Percentiles rank a stretch among this genome's conserved stretches.
Evolutionary conservation across 2,888 invertebrate species (phyloP).

Genomic region (Galeruca laticollis): DNA sequence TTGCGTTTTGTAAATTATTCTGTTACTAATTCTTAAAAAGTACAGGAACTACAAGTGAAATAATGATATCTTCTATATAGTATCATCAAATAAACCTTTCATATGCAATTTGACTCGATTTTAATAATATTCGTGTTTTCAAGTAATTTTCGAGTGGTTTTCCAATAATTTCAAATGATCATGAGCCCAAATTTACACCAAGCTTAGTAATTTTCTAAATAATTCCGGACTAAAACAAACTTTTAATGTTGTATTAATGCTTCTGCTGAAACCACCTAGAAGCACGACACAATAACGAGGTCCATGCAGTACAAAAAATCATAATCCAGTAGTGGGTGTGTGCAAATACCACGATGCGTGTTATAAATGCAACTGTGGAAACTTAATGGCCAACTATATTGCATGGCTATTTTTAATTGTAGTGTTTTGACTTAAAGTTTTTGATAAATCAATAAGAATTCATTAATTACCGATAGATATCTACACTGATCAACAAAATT

Average conservation of each 20-base stretch:
- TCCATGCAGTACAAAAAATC: conserved; percentile 8
- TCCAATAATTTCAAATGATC: conserved; percentile 49
- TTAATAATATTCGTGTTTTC: conserved; percentile 55
- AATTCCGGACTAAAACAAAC: conserved; percentile 45
- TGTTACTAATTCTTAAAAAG: background rate
- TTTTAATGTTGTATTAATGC: conserved; percentile 45
- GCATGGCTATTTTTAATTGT: background rate
- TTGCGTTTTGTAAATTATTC: background rate
- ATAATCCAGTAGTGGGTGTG: background rate
- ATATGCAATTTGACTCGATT: conserved; percentile 21
- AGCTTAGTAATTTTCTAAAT: conserved; percentile 11
- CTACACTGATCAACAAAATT: no score
- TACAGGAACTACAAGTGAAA: background rate
- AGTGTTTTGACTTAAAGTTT: conserved; percentile 4
- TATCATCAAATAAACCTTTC: background rate
- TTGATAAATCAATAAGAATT: no score
- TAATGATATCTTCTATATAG: background rate
- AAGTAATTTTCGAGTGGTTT: conserved; percentile 50
- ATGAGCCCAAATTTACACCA: conserved; percentile 6
- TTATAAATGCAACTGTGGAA: background rate
- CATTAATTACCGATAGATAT: no score
- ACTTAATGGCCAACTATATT: background rate
- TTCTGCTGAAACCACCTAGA: conserved; percentile 41
- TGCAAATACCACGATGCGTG: background rate
- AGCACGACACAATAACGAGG: conserved; percentile 41